Base-by-base conservation (phyloP, 2,888 invertebrate species). In the Plebejus melissa region DNA sequence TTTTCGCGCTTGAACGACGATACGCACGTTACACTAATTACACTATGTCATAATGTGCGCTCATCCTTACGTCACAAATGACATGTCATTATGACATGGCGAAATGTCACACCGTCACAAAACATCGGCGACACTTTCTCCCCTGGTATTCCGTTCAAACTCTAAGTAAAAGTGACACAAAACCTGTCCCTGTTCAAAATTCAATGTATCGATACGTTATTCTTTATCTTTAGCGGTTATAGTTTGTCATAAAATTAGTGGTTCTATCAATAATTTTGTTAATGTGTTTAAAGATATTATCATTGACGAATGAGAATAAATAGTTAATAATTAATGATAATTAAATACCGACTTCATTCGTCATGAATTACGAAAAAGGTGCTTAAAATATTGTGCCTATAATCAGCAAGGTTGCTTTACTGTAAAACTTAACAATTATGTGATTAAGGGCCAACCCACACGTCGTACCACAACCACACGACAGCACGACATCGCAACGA, bases 101-200 rank as follows among this genome's bases (percentile, higher is more conserved):
- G 78, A 79, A 80, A 80, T 80, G 82, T 80, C 79, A 80, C 81
- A 80, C 77, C 80, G 77, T 81, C 81, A 81, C 81, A 82, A 82
- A 80, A 81, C 79, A 72, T 72, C 71, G 71, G 80, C 79, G 79
- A 81, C 81, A 83, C 85, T 85, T 85, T 85, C 85, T 80, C 84
- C 80, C 60, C 74, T 74, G 79, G 78, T 77, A 81, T 80, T 79
- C 79, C 77, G 75, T 80, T 80, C 75, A 78, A 81, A 80, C 78
- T 81, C 81, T 79, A 87, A 88, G 88, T 87, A 90, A 89, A 89
- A 90, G 87, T 89, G 87, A 85, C 85, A 87, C 83, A 86, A 41
- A 83, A 82, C 80, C 84, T 82, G 84, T 82, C 82, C 80, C 82
- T 81, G 81, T 81, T 82, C 80, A 82, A 83, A 65, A 32, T 80